Percentiles rank a stretch among this genome's conserved stretches.
Conservation (phyloP, 2,113 vertebrate species). For the Lepus timidus region DNA sequence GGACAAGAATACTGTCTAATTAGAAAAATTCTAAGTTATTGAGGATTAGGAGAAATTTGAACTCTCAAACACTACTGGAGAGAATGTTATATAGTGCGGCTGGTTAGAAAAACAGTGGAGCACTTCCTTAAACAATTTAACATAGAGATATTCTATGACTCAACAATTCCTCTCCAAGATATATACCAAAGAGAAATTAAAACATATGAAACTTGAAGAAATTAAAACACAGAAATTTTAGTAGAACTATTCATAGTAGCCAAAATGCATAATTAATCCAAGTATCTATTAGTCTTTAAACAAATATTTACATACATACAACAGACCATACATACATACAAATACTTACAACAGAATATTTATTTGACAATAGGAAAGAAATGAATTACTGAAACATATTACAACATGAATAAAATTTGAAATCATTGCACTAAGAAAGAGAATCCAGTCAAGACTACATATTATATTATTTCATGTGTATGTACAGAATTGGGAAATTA, state of each 20-base stretch:
- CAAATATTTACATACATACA: too few species aligned
- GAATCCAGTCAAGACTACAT: neutral
- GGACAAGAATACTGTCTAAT: neutral
- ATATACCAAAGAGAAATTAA: neutral
- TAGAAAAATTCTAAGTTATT: neutral
- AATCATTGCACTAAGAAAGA: neutral
- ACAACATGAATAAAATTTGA: neutral
- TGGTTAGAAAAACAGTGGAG: neutral
- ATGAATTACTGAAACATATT: neutral
- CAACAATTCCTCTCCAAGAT: neutral
- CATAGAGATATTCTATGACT: neutral
- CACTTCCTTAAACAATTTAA: neutral
- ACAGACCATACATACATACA: neutral
- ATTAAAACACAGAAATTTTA: neutral
- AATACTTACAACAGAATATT: neutral
- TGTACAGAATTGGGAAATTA: neutral
- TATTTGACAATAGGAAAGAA: neutral
- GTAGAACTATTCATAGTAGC: neutral
- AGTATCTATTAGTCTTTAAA: neutral
- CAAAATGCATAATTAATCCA: neutral
- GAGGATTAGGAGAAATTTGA: neutral
- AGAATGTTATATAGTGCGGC: neutral
- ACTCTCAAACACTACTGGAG: neutral
- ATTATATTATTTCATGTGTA: neutral
- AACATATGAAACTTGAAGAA: neutral